A percentile compares a stretch with the other conserved stretches of the same genome.
Evolutionary conservation across 2,888 invertebrate species (phyloP).

Genomic region (Coecobrya sp.): DNA sequence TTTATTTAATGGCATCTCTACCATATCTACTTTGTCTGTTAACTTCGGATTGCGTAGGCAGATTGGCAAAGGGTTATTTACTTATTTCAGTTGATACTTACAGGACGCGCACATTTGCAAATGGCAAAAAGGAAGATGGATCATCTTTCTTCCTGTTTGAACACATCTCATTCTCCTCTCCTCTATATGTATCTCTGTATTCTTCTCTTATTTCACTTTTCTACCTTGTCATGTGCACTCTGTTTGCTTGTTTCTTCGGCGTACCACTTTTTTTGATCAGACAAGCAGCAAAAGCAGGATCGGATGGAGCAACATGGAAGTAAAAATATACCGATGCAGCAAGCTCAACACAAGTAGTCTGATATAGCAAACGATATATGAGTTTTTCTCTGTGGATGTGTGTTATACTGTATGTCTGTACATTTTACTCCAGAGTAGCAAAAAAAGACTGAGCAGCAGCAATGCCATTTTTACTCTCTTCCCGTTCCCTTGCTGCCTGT

Average conservation of each 20-base stretch:
- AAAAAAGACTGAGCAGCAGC: background rate
- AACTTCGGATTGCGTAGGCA: background rate
- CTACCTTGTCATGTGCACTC: background rate
- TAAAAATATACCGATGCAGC: background rate
- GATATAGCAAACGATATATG: background rate
- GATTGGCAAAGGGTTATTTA: background rate
- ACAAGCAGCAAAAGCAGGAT: background rate
- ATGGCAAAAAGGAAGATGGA: background rate
- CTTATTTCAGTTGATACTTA: background rate
- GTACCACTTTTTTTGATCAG: background rate
- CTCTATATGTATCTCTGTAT: background rate
- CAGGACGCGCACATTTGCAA: too few relatives aligned
- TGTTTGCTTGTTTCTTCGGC: too few relatives aligned
- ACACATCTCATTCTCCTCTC: background rate
- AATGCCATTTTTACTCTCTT: background rate
- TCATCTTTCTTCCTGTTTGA: constrained; percentile 28
- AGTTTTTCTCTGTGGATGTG: background rate
- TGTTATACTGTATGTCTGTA: background rate
- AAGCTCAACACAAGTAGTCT: too few relatives aligned
- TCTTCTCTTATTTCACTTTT: background rate
- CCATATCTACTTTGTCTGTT: background rate
- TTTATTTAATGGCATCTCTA: too few relatives aligned
- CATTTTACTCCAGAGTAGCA: background rate
- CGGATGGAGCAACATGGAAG: background rate
- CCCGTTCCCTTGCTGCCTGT: background rate